phyloP scores from a whole-genome alignment of 1,140 invertebrate species.

The Popillia japonica region DNA sequence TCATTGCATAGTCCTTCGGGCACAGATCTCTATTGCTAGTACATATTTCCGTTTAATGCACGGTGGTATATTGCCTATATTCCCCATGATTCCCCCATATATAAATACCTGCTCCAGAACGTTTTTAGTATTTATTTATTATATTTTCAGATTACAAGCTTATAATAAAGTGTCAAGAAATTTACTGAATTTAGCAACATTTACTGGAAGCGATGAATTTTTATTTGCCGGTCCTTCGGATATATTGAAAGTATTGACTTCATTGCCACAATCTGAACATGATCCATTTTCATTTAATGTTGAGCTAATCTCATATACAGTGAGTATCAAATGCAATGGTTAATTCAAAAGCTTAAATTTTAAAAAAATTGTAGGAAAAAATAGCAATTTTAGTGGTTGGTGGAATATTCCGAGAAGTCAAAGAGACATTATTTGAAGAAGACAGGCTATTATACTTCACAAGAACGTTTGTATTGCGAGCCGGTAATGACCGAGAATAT shows the following conservation, averaged over 20 bases:
- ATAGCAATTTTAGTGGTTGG: constrained; percentile 76
- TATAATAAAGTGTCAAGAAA: constrained; percentile 54
- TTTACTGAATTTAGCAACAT: constrained; percentile 52
- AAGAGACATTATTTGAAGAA: constrained; percentile 47
- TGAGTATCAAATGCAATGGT: constrained; percentile 62
- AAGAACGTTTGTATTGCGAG: constrained; percentile 79
- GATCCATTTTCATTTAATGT: constrained; percentile 83
- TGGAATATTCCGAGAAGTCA: constrained; percentile 77
- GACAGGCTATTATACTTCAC: constrained; percentile 67
- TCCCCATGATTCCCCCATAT: too few species aligned
- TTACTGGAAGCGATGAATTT: constrained; percentile 48
- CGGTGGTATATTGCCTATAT: too few species aligned
- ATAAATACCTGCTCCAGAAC: too few species aligned
- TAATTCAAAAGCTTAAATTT: background rate
- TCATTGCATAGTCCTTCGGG: too few species aligned
- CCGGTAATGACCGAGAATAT: constrained; percentile 69
- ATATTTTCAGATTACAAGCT: constrained; percentile 46
- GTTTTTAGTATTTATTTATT: too few species aligned
- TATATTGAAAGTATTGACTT: constrained; percentile 77
- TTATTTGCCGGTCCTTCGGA: constrained; percentile 67
- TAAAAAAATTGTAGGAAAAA: constrained; percentile 63
- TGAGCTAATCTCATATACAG: constrained; percentile 78
- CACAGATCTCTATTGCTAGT: too few species aligned
- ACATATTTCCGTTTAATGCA: too few species aligned
- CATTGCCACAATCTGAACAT: constrained; percentile 81